A percentile compares a stretch with the other conserved stretches of the same genome.
Conservation (phyloP, 2,797 vertebrate genomes). For the Tamandua tetradactyla region DNA sequence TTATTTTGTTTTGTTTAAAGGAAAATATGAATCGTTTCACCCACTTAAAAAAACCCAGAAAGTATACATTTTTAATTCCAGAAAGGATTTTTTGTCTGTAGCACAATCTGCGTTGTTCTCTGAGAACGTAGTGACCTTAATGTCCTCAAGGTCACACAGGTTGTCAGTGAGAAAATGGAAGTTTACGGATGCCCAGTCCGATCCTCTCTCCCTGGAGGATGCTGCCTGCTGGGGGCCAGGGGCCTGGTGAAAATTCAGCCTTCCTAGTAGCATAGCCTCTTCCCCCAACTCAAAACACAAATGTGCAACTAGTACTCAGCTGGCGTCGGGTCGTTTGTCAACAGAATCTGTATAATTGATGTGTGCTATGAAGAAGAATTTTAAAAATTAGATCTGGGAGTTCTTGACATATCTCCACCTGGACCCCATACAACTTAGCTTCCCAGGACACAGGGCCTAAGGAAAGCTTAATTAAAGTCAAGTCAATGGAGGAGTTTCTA, state of each 20-base stretch:
- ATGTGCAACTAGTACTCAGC: neutral
- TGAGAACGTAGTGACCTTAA: neutral
- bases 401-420: constrained; percentile 54
- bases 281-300: neutral
- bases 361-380: constrained; percentile 51
- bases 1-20: constrained; percentile 22
- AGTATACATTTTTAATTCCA: neutral
- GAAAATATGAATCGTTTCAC: neutral
- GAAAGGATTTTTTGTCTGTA: neutral
- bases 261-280: neutral
- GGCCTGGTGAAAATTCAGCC: neutral
- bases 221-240: neutral
- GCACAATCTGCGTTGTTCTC: neutral
- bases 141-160: neutral
- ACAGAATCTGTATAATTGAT: constrained; percentile 35
- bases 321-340: constrained; percentile 34
- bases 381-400: constrained; percentile 63
- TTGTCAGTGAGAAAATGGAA: neutral
- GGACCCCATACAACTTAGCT: neutral
- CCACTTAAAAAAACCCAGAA: neutral
- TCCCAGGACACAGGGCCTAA: constrained; percentile 53
- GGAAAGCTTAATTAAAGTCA: constrained; percentile 72
- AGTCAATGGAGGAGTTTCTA: constrained; percentile 3
- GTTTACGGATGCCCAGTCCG: neutral
- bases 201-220: neutral